phyloP scores from a whole-genome alignment of 2,797 vertebrate species.

The Sitta carolinensis region DNA sequence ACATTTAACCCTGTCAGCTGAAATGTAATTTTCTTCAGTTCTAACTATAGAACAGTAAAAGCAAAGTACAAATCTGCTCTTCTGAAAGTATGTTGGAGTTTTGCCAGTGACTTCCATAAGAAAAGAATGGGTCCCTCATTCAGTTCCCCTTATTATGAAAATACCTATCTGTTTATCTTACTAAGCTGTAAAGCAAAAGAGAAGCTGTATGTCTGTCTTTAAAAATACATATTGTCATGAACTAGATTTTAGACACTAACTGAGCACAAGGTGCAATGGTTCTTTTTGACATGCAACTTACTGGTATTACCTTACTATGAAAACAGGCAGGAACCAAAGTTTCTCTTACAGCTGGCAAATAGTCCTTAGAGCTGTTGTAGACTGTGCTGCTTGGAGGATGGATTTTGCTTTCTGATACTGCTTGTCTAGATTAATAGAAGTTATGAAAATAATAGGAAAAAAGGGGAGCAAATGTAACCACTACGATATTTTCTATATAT shows the following conservation, averaged over 20 bases:
- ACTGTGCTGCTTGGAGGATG: background rate
- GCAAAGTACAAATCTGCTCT: background rate
- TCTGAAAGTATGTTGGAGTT: background rate
- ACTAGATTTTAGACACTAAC: background rate
- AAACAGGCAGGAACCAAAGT: slow-evolving; percentile 33
- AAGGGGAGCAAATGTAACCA: slow-evolving; percentile 42
- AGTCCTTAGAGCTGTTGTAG: background rate
- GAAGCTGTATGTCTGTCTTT: background rate
- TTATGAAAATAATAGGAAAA: background rate
- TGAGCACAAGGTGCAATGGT: background rate
- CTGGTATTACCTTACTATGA: background rate
- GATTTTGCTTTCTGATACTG: slow-evolving; percentile 35
- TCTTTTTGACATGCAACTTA: background rate
- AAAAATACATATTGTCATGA: background rate
- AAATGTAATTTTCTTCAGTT: background rate
- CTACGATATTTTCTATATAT: background rate
- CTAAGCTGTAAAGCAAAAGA: background rate
- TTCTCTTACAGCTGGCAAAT: slow-evolving; percentile 7
- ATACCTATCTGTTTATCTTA: background rate
- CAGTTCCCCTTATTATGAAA: background rate
- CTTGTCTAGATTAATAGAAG: slow-evolving; percentile 15
- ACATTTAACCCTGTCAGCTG: background rate
- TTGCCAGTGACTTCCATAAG: background rate
- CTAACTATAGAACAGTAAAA: background rate
- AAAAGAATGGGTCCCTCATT: background rate